Base-by-base conservation (phyloP, 2,113 vertebrate species). In the Microtus oregoni region DNA sequence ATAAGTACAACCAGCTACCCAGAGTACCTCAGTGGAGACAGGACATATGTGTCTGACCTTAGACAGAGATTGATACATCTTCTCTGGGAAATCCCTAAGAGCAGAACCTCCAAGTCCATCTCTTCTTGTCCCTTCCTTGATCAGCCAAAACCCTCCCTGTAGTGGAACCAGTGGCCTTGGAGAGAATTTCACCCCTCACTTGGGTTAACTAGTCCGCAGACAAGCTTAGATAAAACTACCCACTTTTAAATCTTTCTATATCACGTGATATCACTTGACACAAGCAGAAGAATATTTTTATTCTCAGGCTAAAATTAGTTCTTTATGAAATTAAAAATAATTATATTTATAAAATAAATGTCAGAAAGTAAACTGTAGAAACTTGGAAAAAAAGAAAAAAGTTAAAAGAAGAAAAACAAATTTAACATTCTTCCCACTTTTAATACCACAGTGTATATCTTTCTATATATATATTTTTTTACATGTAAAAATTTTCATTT, bases 91-190 rank as follows among this genome's bases (percentile, higher is more conserved):
- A 65, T 32, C 30, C 52, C 22, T 3, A 19, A 81, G 24, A 38
- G 55, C 41, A 17, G 44, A n/a, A 10, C 67, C 7, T 4, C 0
- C 14, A 4, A 0, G 2, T 19, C 14, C 7, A 0, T 0, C 72
- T 19, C 65, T 20, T 72, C 35, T 50, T 0, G 24, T 15, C 35
- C 3, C 28, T 1, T 41, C 55, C 20, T 24, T 1, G 30, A 52
- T n/a, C 44, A 17, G 30, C 52, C 55, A 3, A 19, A 73, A n/a
- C 8, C 44, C 3, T 17, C 4, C 14, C 28, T 38, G 58, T 8
- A 14, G 41, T 11, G 13, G 19, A n/a, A 4, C 55, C 10, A 28
- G 50, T 24, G 38, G 50, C n/a, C 47, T 81, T 32, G 0, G 50
- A 52, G 13, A 38, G 10, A 61, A 32, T 8, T 85, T n/a, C 5